These are phyloP conservation scores for Cardiocondyla obscurior DNA, from an alignment of 1,140 invertebrate species.

Conservation along the genomic window DNA sequence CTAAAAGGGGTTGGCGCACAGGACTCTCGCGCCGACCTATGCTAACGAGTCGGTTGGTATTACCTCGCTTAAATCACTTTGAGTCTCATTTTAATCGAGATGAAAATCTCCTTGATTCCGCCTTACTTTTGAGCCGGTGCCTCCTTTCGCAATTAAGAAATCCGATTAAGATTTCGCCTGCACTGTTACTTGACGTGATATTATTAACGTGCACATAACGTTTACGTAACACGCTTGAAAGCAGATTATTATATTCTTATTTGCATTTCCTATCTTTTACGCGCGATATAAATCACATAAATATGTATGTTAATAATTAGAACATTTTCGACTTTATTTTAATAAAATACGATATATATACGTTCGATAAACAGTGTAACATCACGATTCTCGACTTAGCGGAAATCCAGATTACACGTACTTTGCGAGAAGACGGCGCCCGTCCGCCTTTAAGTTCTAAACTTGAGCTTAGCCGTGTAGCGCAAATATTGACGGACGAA, in stretches of 20 bases:
- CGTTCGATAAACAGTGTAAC: neutral
- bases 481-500: slow-evolving; percentile 1
- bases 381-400: neutral
- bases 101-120: neutral
- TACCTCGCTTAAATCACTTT: slow-evolving; percentile 39
- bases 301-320: neutral
- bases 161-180: slow-evolving; percentile 12
- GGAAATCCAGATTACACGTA: slow-evolving; percentile 12
- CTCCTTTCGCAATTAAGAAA: slow-evolving; percentile 15
- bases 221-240: neutral
- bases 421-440: neutral
- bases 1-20: slow-evolving; percentile 6
- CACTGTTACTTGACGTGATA: neutral
- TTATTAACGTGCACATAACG: neutral
- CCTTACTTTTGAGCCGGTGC: slow-evolving; percentile 9
- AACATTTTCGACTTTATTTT: neutral
- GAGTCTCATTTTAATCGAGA: slow-evolving; percentile 47
- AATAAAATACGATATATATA: neutral
- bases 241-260: neutral
- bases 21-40: slow-evolving; percentile 1
- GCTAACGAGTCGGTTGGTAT: slow-evolving; percentile 48
- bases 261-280: neutral
- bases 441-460: neutral
- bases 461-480: neutral
- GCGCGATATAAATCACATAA: neutral